Evolutionary conservation across 2,888 invertebrate genomes (phyloP).

Genomic region (Priocnemis perturbator): DNA sequence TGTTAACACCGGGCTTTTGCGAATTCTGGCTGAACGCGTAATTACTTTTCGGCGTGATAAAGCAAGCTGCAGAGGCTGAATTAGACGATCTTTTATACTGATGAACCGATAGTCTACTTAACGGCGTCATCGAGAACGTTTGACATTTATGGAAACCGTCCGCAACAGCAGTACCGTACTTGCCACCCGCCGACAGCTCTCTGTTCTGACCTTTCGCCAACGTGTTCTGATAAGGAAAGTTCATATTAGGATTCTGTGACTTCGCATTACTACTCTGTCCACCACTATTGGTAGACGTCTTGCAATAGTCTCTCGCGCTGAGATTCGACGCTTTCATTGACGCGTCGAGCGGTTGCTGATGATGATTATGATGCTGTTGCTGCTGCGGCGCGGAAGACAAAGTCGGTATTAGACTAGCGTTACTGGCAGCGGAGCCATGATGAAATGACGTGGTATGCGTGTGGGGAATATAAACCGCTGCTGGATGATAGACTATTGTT

Average conservation of each 20-base stretch:
- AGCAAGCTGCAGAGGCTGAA: slow-evolving; percentile 53
- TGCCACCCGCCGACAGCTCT: slow-evolving; percentile 40
- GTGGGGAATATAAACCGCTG: slow-evolving; percentile 67
- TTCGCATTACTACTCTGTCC: slow-evolving; percentile 43
- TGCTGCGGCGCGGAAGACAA: slow-evolving; percentile 56
- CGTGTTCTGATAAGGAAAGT: slow-evolving; percentile 38
- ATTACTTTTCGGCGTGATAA: slow-evolving; percentile 37
- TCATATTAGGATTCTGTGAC: slow-evolving; percentile 44
- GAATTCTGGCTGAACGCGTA: slow-evolving; percentile 34
- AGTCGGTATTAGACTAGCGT: slow-evolving; percentile 67
- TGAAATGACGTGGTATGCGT: slow-evolving; percentile 57
- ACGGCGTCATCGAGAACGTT: slow-evolving; percentile 32
- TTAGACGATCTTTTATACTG: slow-evolving; percentile 43
- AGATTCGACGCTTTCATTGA: slow-evolving; percentile 38
- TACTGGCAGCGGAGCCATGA: slow-evolving; percentile 51
- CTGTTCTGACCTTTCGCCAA: slow-evolving; percentile 37
- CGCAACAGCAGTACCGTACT: slow-evolving; percentile 38
- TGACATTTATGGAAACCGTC: slow-evolving; percentile 34
- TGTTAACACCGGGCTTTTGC: slow-evolving; percentile 29
- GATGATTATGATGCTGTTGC: too few relatives aligned
- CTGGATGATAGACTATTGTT: slow-evolving; percentile 64
- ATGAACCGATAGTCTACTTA: slow-evolving; percentile 45
- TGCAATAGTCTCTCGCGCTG: slow-evolving; percentile 57
- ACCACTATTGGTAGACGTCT: slow-evolving; percentile 39
- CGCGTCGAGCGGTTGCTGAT: slow-evolving; percentile 54